Evolutionary conservation across 1,140 invertebrate genomes (phyloP).

Genomic region (Dreissena polymorpha): DNA sequence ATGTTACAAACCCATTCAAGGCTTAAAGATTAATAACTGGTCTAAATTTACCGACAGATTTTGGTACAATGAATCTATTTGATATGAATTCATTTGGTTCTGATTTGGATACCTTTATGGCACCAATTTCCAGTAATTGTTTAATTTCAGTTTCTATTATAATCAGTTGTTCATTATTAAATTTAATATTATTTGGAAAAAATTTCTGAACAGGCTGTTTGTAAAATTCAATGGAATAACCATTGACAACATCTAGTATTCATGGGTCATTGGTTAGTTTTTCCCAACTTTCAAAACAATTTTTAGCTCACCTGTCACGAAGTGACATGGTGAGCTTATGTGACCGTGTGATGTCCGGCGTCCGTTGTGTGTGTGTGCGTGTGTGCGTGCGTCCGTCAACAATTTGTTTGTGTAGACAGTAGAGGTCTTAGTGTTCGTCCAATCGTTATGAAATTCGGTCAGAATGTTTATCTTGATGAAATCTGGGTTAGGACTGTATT

Average conservation of each 20-base stretch:
- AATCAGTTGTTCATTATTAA: not conserved
- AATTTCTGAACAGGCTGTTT: not conserved
- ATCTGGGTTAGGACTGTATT: too few species aligned
- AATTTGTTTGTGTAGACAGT: too few species aligned
- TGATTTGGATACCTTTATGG: constrained; percentile 1
- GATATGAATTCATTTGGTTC: constrained; percentile 53
- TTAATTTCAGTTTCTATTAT: constrained; percentile 19
- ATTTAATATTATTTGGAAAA: constrained; percentile 4
- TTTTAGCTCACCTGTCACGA: too few species aligned
- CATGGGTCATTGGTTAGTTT: constrained; percentile 22
- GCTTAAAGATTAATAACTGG: constrained; percentile 56
- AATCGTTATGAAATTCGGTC: too few species aligned
- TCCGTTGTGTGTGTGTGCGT: too few species aligned
- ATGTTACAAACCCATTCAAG: constrained; percentile 56
- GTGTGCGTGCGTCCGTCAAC: too few species aligned
- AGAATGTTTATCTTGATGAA: too few species aligned
- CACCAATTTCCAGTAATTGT: constrained; percentile 16
- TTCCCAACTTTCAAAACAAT: constrained; percentile 6
- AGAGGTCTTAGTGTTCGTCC: too few species aligned
- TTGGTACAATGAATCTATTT: constrained; percentile 56
- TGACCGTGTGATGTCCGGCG: too few species aligned
- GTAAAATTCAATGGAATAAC: constrained; percentile 30
- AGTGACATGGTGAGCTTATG: too few species aligned
- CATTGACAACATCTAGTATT: constrained; percentile 16
- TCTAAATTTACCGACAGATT: constrained; percentile 51